Conservation (phyloP, 2,888 invertebrate genomes). For the Drosophila atripex region DNA sequence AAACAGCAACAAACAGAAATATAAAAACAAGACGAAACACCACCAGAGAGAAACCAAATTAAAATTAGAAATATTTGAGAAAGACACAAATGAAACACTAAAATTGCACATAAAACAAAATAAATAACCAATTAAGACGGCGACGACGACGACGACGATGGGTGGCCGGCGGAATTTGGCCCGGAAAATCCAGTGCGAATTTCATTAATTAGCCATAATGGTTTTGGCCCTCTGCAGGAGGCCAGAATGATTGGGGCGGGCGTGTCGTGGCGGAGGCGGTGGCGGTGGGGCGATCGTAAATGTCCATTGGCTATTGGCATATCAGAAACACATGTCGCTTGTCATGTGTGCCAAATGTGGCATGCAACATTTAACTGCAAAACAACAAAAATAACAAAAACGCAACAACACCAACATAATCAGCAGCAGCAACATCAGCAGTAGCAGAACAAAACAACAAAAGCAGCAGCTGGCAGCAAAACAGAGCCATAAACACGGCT, state of each 20-base stretch:
- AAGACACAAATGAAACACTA: slow-evolving; percentile 30
- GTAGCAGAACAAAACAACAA: not conserved
- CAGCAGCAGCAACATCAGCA: not conserved
- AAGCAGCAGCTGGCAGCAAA: slow-evolving; percentile 32
- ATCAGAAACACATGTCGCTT: slow-evolving; percentile 71
- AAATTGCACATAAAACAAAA: slow-evolving; percentile 61
- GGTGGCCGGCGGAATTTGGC: slow-evolving; percentile 27
- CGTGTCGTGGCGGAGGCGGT: not conserved
- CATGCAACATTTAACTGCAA: slow-evolving; percentile 79
- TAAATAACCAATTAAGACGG: slow-evolving; percentile 70
- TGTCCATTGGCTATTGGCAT: slow-evolving; percentile 60
- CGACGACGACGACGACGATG: slow-evolving; percentile 14
- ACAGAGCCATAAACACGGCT: slow-evolving; percentile 62
- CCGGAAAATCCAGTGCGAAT: slow-evolving; percentile 72
- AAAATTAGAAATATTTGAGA: slow-evolving; percentile 45
- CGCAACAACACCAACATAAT: slow-evolving; percentile 2
- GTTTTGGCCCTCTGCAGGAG: slow-evolving; percentile 13
- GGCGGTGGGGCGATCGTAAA: slow-evolving; percentile 5
- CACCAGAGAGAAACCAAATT: slow-evolving; percentile 41
- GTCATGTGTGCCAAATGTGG: slow-evolving; percentile 72
- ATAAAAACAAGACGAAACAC: not conserved
- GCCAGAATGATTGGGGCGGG: not conserved
- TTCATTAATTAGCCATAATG: slow-evolving; percentile 77
- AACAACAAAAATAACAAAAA: slow-evolving; percentile 21
- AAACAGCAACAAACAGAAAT: slow-evolving; percentile 14